Conservation (phyloP, 2,888 invertebrate species). For the Yponomeuta sedellus region DNA sequence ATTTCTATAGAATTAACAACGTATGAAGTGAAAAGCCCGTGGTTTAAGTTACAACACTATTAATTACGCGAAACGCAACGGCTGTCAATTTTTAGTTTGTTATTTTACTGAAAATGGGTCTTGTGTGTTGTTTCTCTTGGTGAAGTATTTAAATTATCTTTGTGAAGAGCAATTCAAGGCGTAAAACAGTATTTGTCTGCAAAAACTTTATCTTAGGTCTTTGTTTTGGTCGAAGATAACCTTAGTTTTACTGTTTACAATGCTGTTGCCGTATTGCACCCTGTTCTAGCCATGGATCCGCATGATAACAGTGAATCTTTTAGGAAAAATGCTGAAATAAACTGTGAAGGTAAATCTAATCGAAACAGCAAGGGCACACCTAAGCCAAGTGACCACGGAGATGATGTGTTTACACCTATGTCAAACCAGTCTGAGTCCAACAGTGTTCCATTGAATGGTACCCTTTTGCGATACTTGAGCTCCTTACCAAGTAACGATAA, state of each 20-base stretch:
- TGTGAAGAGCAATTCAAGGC: background rate
- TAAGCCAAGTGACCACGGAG: slow-evolving; percentile 40
- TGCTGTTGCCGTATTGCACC: slow-evolving; percentile 58
- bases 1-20: too few species aligned
- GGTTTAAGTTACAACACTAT: background rate
- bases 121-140: background rate
- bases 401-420: slow-evolving; percentile 52
- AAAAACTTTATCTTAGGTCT: background rate
- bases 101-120: slow-evolving; percentile 7
- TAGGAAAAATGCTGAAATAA: slow-evolving; percentile 40
- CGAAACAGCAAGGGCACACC: slow-evolving; percentile 37
- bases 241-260: slow-evolving; percentile 38
- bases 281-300: slow-evolving; percentile 59
- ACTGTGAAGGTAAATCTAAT: slow-evolving; percentile 43
- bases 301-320: slow-evolving; percentile 43
- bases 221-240: slow-evolving; percentile 15
- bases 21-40: too few species aligned
- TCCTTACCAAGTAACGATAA: slow-evolving; percentile 35
- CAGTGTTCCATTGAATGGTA: slow-evolving; percentile 44
- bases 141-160: background rate
- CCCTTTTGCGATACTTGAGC: slow-evolving; percentile 34
- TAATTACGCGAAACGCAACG: slow-evolving; percentile 14
- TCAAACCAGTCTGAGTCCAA: slow-evolving; percentile 42
- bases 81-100: slow-evolving; percentile 15
- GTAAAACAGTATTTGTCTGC: background rate